Evolutionary conservation across 1,140 invertebrate species (phyloP), one percentile per base, ranked within the genome.

Genomic region (Lutraria rhynchaena): DNA sequence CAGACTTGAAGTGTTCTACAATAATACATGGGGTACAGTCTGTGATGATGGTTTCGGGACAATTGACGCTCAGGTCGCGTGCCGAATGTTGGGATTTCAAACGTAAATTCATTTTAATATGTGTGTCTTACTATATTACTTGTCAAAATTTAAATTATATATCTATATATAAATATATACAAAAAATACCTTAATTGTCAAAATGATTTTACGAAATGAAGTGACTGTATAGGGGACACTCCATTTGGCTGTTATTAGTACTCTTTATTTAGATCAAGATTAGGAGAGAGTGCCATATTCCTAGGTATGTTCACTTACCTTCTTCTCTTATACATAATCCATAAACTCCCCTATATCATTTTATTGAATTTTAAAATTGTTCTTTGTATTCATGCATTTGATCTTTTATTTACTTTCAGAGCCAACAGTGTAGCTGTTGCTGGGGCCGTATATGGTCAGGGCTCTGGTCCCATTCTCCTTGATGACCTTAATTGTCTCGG

Each of bases 21-120:
- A 96, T 69, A 95, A 95, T 11, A 94, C 95, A 81, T 98, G 97
- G 97, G 97, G 97, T 15, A 95, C 95, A 19, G 93, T 98, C 19
- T 98, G 98, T 89, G 97, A 98, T 90, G 97, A 98, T 89, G 97
- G 97, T 89, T 98, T 96, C 96, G 97, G 98, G 88, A 89, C 94
- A 29, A 90, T 94, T 9, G 97, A 98, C 82, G 97, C 96, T 0
- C 92, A 93, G 31, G 96, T 98, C 3, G 95, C 97, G 3, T 99
- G 97, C 92, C 93, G 94, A 74, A 94, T 95, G 89, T 92, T 98
- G 51, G 96, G 96, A 15, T 88, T 70, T 70, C 81, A 63, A n/a
- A 65, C 69, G 58, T 73, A 73, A 57, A 51, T 49, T 29, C 35
- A 19, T 19, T 22, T 22, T 31, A 5, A 22, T 60, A 2, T 17